phyloP scores from a whole-genome alignment of 2,113 vertebrate species.

The Pyxicephalus adspersus region DNA sequence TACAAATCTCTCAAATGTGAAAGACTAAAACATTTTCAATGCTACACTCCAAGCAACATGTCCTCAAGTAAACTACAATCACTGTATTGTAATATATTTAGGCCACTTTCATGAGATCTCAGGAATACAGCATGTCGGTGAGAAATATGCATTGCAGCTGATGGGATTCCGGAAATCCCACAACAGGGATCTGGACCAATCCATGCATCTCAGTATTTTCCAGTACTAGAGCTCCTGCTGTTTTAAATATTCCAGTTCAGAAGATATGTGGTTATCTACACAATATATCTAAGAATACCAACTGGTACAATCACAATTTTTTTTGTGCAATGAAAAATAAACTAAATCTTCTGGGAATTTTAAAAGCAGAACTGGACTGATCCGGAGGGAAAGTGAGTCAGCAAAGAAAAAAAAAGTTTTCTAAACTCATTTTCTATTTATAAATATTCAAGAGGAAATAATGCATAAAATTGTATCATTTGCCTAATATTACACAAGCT shows the following conservation, averaged over 20 bases:
- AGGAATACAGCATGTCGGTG: conserved; percentile 18
- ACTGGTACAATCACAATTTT: conserved; percentile 3
- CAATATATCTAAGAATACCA: not conserved
- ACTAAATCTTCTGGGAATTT: not conserved
- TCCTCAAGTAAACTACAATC: conserved; percentile 28
- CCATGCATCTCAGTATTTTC: conserved; percentile 2
- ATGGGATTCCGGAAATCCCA: conserved; percentile 34
- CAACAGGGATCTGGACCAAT: conserved; percentile 26
- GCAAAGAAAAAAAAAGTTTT: not conserved
- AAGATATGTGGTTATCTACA: not conserved
- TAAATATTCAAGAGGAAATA: not conserved
- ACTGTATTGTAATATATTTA: conserved; percentile 23
- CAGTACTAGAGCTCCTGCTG: not conserved
- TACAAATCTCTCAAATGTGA: too few relatives aligned
- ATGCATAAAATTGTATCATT: not conserved
- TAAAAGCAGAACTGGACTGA: conserved; percentile 6
- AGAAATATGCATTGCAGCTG: conserved; percentile 25
- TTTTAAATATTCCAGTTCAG: conserved; percentile 15
- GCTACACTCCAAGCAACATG: conserved; percentile 1
- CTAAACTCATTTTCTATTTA: not conserved
- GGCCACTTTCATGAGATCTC: conserved; percentile 18
- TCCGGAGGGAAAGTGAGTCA: conserved; percentile 3
- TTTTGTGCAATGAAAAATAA: not conserved
- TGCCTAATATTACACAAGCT: not conserved
- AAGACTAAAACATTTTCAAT: too few relatives aligned